Conservation (phyloP, 2,888 invertebrate species). For the Vanessa cardui region DNA sequence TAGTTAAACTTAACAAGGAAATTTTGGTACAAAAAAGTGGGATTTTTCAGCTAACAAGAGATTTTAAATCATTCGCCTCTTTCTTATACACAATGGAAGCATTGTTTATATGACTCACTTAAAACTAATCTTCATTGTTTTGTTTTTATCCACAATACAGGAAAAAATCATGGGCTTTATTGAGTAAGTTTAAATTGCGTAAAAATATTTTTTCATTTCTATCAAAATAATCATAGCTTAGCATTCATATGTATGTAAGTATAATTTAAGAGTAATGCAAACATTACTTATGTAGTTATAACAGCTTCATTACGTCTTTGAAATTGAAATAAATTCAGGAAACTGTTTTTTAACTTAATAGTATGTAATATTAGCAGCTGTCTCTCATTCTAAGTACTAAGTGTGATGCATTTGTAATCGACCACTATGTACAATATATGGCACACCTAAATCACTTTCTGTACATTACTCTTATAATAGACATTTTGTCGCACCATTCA, state of each 20-base stretch:
- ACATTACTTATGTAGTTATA: background rate
- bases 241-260: background rate
- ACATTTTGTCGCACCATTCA: constrained; percentile 35
- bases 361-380: constrained; percentile 6
- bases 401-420: constrained; percentile 38
- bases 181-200: too few relatives aligned
- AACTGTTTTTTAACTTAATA: background rate
- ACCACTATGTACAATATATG: constrained; percentile 41
- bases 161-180: too few relatives aligned
- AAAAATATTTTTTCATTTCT: background rate
- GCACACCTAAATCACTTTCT: constrained; percentile 41
- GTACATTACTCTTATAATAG: constrained; percentile 18
- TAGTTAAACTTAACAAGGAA: constrained; percentile 31
- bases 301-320: background rate
- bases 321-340: too few relatives aligned
- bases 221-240: background rate
- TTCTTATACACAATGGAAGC: background rate
- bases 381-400: constrained; percentile 14
- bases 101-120: background rate
- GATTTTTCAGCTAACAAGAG: constrained; percentile 32
- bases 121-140: background rate
- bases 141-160: background rate
- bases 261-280: background rate
- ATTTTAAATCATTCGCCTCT: constrained; percentile 17
- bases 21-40: constrained; percentile 30